These are phyloP conservation scores for Empis stercorea DNA, from an alignment of 2,888 invertebrate species.

Conservation along the genomic window DNA sequence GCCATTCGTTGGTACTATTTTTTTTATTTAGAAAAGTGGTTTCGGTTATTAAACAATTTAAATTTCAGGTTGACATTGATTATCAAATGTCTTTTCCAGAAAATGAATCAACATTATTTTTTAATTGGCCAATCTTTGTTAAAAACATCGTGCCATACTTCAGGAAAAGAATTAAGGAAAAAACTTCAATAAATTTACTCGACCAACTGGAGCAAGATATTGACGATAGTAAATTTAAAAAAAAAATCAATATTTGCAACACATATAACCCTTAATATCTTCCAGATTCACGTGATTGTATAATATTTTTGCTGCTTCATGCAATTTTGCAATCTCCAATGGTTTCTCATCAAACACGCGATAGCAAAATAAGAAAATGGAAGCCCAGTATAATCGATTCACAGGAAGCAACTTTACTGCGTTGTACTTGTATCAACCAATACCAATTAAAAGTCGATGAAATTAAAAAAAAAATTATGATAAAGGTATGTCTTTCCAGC, in stretches of 20 bases:
- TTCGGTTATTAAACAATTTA: background rate
- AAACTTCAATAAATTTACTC: background rate
- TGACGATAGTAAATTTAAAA: conserved; percentile 4
- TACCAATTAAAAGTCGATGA: background rate
- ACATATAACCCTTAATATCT: background rate
- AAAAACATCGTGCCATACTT: background rate
- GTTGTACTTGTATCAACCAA: too few relatives aligned
- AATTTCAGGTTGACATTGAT: conserved; percentile 6
- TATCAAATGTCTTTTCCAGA: conserved; percentile 2
- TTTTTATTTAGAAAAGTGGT: background rate
- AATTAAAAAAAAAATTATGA: background rate
- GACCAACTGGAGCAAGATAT: conserved; percentile 1
- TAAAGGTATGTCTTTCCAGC: conserved; percentile 5
- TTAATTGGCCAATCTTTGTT: background rate
- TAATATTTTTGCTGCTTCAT: conserved; percentile 2
- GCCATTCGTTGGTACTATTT: conserved; percentile 4
- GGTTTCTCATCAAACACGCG: background rate
- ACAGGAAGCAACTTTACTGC: too few relatives aligned
- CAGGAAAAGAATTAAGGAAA: background rate
- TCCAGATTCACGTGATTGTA: conserved; percentile 7
- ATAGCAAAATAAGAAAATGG: conserved; percentile 5
- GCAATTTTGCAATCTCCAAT: conserved; percentile 6
- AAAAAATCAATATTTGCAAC: too few relatives aligned
- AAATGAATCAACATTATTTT: conserved; percentile 1
- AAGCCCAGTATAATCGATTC: conserved; percentile 5